Evolutionary conservation across 2,888 invertebrate genomes (phyloP).

Genomic region (Sepioteuthis lessoniana): DNA sequence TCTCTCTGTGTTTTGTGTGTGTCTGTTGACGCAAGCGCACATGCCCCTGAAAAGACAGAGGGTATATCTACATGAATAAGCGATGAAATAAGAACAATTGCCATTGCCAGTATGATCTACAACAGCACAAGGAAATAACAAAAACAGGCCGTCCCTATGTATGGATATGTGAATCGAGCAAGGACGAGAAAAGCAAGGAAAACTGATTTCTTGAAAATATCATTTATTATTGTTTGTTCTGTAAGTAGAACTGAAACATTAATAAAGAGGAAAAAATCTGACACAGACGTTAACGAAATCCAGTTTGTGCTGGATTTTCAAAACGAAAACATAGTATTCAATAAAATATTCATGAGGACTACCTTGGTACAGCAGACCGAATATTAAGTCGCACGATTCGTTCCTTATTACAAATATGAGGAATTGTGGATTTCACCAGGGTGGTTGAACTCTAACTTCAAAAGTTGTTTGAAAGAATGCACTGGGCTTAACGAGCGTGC

Average conservation of each 20-base stretch:
- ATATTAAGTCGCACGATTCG: too few relatives aligned
- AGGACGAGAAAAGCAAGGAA: background rate
- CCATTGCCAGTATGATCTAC: background rate
- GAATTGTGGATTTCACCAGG: too few relatives aligned
- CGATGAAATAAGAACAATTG: background rate
- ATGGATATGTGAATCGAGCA: background rate
- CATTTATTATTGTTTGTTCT: too few relatives aligned
- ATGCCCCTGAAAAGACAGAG: background rate
- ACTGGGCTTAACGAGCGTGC: too few relatives aligned
- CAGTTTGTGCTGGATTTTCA: background rate
- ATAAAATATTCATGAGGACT: background rate
- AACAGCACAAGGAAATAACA: background rate
- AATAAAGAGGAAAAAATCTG: background rate
- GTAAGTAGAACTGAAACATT: background rate
- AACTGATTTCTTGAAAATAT: background rate
- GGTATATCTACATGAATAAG: background rate
- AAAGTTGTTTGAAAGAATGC: too few relatives aligned
- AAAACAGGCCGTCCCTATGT: background rate
- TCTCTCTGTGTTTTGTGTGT: too few relatives aligned
- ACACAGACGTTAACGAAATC: background rate
- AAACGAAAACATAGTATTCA: background rate
- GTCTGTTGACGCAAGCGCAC: background rate
- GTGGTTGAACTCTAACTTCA: too few relatives aligned
- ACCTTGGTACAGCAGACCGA: background rate
- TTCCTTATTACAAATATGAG: too few relatives aligned